Evolutionary conservation across 2,888 invertebrate species (phyloP).

Genomic region (Vanessa cardui): DNA sequence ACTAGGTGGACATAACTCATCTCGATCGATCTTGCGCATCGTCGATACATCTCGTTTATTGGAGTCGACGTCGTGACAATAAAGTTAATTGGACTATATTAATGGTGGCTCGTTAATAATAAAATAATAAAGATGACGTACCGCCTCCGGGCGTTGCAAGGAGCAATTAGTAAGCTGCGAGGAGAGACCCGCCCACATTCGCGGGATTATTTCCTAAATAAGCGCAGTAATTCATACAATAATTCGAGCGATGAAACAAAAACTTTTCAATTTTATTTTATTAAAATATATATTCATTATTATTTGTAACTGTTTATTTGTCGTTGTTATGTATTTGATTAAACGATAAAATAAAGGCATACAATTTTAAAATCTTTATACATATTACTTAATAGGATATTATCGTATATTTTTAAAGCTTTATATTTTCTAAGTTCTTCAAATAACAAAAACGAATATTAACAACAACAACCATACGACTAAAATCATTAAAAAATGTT

Average conservation of each 20-base stretch:
- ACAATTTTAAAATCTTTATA: no score
- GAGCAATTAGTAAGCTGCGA: slow-evolving; percentile 64
- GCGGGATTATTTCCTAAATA: slow-evolving; percentile 40
- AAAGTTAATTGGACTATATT: slow-evolving; percentile 78
- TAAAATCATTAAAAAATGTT: not conserved
- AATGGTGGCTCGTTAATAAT: slow-evolving; percentile 74
- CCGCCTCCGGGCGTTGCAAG: slow-evolving; percentile 57
- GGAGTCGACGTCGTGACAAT: slow-evolving; percentile 73
- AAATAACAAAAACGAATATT: not conserved
- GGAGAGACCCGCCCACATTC: slow-evolving; percentile 42
- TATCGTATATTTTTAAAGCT: no score
- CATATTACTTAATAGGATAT: no score
- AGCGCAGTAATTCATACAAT: slow-evolving; percentile 44
- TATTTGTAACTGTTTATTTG: no score
- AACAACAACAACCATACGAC: not conserved
- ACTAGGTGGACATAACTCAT: slow-evolving; percentile 77
- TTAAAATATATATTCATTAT: no score
- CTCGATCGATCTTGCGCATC: slow-evolving; percentile 73
- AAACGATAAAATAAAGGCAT: no score
- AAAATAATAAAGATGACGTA: slow-evolving; percentile 74
- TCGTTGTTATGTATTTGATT: no score
- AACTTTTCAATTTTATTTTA: no score
- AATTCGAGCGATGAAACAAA: slow-evolving; percentile 7
- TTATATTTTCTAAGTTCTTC: not conserved
- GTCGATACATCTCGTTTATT: slow-evolving; percentile 72